Evolutionary conservation across 2,797 vertebrate genomes (phyloP), one percentile per base, ranked within the genome.

Genomic region (Chiroxiphia lanceolata): DNA sequence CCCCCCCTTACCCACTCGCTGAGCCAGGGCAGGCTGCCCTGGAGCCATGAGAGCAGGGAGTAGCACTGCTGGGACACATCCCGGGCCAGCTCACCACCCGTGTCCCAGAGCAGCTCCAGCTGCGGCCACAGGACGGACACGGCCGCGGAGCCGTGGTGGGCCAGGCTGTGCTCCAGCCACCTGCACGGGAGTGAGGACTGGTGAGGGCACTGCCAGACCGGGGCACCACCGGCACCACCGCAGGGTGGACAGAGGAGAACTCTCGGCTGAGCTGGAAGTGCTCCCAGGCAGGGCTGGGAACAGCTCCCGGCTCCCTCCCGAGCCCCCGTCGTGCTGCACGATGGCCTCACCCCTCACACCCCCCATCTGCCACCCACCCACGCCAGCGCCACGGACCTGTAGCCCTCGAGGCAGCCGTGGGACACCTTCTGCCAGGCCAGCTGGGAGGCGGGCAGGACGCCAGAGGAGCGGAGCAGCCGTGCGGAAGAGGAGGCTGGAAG

Each of bases 101-200:
- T 97, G 6, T 96, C 97, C 96, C 98, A 95, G 47, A 97, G 97
- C 65, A 98, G 94, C 80, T 99, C 98, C 87, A 98, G 92, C 15
- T 97, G 64, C 0, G 99, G 99, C 44, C 97, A 96, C 83, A 98
- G 38, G 4, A 97, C 6, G 0, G 98, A 96, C 19, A 97, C 95
- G 4, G 98, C 96, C 69, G 96, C 84, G 0, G 99, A 98, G 81
- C 98, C 97, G 47, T 98, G 99, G 50, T 96, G 70, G 0, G 98
- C 98, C 33, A 98, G 94, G 31, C 98, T 99, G 53, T 93, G 98
- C 96, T 98, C 97, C 85, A 99, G 84, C 99, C 99, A 99, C 97
- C 99, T 99, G 87, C 31, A 91, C 29, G 38, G 34, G 27, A 84
- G 44, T 4, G 22, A 85, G 63, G 7, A 8, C 20, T 3, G 10